These are phyloP conservation scores for Ferdinandea cuprea DNA, from an alignment of 2,888 invertebrate genomes.

Conservation along the genomic window DNA sequence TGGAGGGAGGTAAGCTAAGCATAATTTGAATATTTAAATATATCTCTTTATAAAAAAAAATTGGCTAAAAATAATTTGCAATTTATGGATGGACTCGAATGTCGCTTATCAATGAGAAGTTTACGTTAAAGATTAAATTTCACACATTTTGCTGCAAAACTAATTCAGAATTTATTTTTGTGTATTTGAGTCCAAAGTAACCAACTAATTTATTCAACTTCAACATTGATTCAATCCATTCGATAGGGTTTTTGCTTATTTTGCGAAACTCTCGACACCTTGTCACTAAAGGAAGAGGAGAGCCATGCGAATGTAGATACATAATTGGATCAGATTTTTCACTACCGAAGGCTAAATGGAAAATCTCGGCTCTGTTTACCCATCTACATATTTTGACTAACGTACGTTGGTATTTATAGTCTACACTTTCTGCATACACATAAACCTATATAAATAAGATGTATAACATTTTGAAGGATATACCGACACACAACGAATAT, in stretches of 20 bases:
- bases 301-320: neutral
- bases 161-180: no score
- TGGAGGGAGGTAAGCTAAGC: slow-evolving; percentile 84
- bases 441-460: no score
- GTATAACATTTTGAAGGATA: no score
- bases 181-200: no score
- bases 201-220: no score
- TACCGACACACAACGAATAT: neutral
- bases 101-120: no score
- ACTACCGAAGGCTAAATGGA: neutral
- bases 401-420: neutral
- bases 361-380: neutral
- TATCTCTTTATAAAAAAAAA: neutral
- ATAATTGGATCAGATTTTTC: neutral
- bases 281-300: neutral
- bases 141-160: no score
- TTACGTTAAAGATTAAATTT: no score
- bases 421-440: neutral
- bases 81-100: no score
- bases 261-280: slow-evolving; percentile 5
- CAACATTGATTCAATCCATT: no score
- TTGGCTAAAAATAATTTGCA: no score
- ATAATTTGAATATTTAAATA: neutral
- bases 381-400: neutral
- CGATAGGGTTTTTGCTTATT: no score